Base-by-base conservation (phyloP, 2,797 vertebrate species). In the Allochrocebus solatus region DNA sequence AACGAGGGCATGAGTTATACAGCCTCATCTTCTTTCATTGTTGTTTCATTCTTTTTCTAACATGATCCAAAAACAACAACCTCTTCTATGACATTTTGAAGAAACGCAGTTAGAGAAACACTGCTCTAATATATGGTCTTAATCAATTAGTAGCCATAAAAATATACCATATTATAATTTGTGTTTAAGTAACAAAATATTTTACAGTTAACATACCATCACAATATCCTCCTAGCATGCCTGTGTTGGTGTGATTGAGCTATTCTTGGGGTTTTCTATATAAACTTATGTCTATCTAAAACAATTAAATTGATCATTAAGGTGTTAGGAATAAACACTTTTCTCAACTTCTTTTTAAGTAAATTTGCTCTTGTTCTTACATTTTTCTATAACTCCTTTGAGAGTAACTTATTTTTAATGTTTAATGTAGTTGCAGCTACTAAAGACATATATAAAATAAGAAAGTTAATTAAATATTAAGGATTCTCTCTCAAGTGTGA, bases 381-480 rank as follows among this genome's bases (percentile, higher is more conserved):
- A 87, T 43, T n/a, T 70, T 11, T 92, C 9, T 30, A 14, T 70
- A 17, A 36, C 12, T 75, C 21, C 0, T 61, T 93, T 74, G 67
- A 57, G n/a, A 82, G 17, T 22, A 83, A 19, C 8, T 87, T 41
- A 59, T 50, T 83, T 97, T 61, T 74, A 70, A 89, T 39, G 41
- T n/a, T 41, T 95, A 97, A 72, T n/a, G 22, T 61, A 82, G 33
- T 85, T 85, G 33, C 57, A 70, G 67, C 89, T 53, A n/a, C 48
- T 90, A 78, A 89, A 48, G 12, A 76, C 33, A 24, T 55, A 84
- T 75, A 59, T n/a, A 86, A 82, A 93, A 84, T 17, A 59, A 88
- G 33, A 91, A 93, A 85, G 33, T 79, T 75, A 83, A 91, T 80
- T 89, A 75, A 82, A 61, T 75, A 91, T 96, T 90, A 79, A 95